Evolutionary conservation across 2,888 invertebrate genomes (phyloP).

Genomic region (Eupithecia inturbata): DNA sequence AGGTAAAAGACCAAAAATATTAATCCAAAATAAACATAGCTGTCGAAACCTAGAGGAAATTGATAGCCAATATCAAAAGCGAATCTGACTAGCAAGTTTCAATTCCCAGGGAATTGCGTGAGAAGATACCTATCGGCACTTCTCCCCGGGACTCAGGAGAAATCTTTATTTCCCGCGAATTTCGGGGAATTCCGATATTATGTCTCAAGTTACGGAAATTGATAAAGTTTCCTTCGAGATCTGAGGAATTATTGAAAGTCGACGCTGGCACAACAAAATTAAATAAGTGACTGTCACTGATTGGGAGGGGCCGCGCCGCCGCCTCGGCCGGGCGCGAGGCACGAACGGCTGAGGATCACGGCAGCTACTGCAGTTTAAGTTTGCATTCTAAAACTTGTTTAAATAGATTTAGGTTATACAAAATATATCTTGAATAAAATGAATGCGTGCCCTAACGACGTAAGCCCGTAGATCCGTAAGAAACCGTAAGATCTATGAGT

Average conservation of each 20-base stretch:
- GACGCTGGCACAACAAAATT: slow-evolving; percentile 80
- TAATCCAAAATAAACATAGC: slow-evolving; percentile 15
- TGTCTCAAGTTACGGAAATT: slow-evolving; percentile 78
- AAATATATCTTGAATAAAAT: too few species aligned
- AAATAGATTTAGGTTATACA: too few species aligned
- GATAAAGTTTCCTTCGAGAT: slow-evolving; percentile 76
- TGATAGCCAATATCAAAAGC: slow-evolving; percentile 29
- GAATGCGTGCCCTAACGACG: too few species aligned
- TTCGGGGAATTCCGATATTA: slow-evolving; percentile 55
- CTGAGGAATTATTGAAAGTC: slow-evolving; percentile 79
- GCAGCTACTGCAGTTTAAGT: not conserved
- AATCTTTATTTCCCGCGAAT: slow-evolving; percentile 38
- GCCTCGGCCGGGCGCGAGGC: not conserved
- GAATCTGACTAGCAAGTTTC: slow-evolving; percentile 34
- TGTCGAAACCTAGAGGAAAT: slow-evolving; percentile 15
- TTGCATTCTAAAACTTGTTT: too few species aligned
- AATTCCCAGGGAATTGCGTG: slow-evolving; percentile 31
- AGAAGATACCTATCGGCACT: slow-evolving; percentile 29
- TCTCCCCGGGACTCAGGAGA: slow-evolving; percentile 31
- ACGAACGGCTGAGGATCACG: slow-evolving; percentile 22
- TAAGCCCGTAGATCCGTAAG: too few species aligned
- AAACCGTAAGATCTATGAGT: too few species aligned
- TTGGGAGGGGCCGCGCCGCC: slow-evolving; percentile 58
- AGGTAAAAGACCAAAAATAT: slow-evolving; percentile 8
- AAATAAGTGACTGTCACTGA: slow-evolving; percentile 82